These are phyloP conservation scores for Euproctis similis DNA, from an alignment of 2,888 invertebrate genomes.

Conservation along the genomic window DNA sequence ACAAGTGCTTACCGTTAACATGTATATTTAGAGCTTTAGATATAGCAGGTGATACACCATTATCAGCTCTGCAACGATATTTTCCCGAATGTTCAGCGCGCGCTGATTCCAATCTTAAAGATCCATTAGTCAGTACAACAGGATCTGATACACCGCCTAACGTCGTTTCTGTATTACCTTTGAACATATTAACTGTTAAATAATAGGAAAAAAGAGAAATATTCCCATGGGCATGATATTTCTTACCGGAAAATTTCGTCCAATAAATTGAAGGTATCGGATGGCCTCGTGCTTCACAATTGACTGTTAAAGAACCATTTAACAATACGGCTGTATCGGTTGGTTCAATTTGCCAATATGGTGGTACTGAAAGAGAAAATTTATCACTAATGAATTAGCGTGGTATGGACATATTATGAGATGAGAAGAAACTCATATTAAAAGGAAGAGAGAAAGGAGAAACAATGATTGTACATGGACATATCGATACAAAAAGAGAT, in stretches of 20 bases:
- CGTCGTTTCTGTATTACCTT: slow-evolving; percentile 61
- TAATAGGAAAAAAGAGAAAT: neutral
- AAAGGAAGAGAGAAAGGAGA: too few species aligned
- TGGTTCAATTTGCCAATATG: slow-evolving; percentile 85
- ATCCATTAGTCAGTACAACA: slow-evolving; percentile 79
- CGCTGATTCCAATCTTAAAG: slow-evolving; percentile 82
- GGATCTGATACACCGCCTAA: slow-evolving; percentile 64
- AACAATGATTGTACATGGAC: too few species aligned
- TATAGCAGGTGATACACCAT: slow-evolving; percentile 87
- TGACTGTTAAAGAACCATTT: slow-evolving; percentile 82
- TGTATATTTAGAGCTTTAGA: slow-evolving; percentile 87
- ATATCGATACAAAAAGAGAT: too few species aligned
- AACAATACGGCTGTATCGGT: slow-evolving; percentile 82
- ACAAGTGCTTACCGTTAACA: slow-evolving; percentile 83
- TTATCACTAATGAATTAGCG: too few species aligned
- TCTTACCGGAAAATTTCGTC: slow-evolving; percentile 83
- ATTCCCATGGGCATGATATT: too few species aligned
- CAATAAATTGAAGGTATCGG: slow-evolving; percentile 84
- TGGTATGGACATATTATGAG: too few species aligned
- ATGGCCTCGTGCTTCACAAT: slow-evolving; percentile 87
- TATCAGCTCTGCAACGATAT: slow-evolving; percentile 89
- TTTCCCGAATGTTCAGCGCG: slow-evolving; percentile 87
- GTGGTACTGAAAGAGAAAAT: slow-evolving; percentile 77
- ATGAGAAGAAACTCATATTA: too few species aligned
- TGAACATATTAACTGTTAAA: slow-evolving; percentile 13